Conservation (phyloP, 2,797 vertebrate genomes). For the Nyctibius grandis region DNA sequence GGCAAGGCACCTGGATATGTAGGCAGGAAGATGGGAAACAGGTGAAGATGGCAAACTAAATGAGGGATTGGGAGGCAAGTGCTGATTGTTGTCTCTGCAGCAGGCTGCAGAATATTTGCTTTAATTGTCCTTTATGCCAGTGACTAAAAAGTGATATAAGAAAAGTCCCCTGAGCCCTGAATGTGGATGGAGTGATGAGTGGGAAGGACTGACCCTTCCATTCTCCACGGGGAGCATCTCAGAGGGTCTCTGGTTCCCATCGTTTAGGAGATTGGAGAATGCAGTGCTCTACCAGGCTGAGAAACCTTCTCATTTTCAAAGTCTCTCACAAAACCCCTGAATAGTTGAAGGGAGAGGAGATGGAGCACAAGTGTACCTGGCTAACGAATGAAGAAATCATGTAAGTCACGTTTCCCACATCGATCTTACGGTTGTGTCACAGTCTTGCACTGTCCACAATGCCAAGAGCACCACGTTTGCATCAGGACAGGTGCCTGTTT, state of each 20-base stretch:
- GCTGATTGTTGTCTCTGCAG: background rate
- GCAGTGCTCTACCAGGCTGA: background rate
- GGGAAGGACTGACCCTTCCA: background rate
- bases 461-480: rapidly evolving
- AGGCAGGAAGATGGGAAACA: background rate
- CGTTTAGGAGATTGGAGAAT: background rate
- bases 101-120: background rate
- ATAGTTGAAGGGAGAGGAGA: background rate
- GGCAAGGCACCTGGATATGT: background rate
- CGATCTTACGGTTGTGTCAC: background rate
- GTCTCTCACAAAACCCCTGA: background rate
- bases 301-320: background rate
- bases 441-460: background rate
- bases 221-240: background rate
- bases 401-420: background rate
- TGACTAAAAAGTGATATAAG: background rate
- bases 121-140: background rate
- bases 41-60: background rate
- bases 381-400: background rate
- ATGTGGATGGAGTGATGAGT: background rate
- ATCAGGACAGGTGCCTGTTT: background rate
- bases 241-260: background rate
- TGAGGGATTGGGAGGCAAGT: background rate
- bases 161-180: background rate
- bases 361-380: rapidly evolving